These are phyloP conservation scores for Heterotis niloticus DNA, from an alignment of 2,113 vertebrate genomes.

Conservation along the genomic window DNA sequence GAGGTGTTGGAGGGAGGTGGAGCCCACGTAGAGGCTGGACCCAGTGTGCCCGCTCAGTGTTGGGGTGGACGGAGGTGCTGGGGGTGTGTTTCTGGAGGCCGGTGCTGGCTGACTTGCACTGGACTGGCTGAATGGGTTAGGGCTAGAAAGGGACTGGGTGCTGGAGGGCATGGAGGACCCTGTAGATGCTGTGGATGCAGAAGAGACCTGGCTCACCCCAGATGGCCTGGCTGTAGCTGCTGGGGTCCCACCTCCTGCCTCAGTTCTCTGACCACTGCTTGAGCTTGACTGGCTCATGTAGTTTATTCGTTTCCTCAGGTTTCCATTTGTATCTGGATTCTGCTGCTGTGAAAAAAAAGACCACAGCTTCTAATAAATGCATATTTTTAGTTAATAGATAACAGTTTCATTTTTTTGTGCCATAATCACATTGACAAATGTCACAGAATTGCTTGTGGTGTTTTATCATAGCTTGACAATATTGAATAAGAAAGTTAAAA, in stretches of 20 bases:
- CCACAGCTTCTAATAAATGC: neutral
- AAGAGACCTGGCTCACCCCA: constrained; percentile 60
- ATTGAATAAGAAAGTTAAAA: no score
- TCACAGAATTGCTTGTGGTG: no score
- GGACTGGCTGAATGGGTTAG: constrained; percentile 79
- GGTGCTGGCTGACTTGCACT: constrained; percentile 67
- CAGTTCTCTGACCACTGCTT: constrained; percentile 65
- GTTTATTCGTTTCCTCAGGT: constrained; percentile 85
- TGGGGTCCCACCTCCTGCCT: constrained; percentile 66
- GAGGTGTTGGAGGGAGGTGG: constrained; percentile 73
- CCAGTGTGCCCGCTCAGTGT: constrained; percentile 65
- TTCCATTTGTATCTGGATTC: constrained; percentile 80
- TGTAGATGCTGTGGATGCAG: constrained; percentile 46
- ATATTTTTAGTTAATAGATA: neutral
- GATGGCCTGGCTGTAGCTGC: constrained; percentile 49
- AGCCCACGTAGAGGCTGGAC: constrained; percentile 54
- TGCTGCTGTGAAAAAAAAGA: constrained; percentile 52
- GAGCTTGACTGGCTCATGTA: constrained; percentile 66
- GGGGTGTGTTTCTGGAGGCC: constrained; percentile 68
- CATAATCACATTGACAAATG: neutral
- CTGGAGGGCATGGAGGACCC: constrained; percentile 52
- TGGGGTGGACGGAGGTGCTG: constrained; percentile 72
- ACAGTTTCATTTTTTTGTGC: no score
- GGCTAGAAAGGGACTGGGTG: constrained; percentile 75
- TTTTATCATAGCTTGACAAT: no score